These are phyloP conservation scores for Ceuthmochares aereus DNA, from an alignment of 2,113 vertebrate genomes.

Conservation along the genomic window DNA sequence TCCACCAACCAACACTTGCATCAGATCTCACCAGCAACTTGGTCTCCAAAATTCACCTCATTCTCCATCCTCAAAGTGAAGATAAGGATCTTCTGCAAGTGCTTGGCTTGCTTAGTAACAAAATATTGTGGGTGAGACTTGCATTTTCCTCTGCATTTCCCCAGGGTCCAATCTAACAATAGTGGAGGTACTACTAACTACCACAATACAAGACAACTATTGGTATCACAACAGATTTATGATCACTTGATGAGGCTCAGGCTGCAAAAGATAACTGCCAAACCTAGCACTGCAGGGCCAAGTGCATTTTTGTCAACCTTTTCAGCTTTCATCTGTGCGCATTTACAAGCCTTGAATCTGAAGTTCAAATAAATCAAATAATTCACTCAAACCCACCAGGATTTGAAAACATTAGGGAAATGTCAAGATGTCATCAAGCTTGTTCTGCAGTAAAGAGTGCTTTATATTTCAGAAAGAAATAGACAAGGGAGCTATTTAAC, in stretches of 20 bases:
- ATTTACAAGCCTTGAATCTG: conserved; percentile 51
- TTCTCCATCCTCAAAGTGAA: not conserved
- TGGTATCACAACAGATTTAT: conserved; percentile 24
- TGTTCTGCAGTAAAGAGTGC: conserved; percentile 47
- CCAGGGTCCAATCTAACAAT: conserved; percentile 22
- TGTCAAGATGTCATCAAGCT: conserved; percentile 65
- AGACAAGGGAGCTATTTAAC: conserved; percentile 69
- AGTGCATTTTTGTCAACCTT: conserved; percentile 34
- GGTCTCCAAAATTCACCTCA: not conserved
- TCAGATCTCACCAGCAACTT: not conserved
- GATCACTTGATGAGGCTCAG: not conserved
- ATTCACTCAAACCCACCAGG: conserved; percentile 57
- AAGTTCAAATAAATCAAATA: conserved; percentile 67
- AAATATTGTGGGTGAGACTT: not conserved
- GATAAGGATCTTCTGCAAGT: not conserved
- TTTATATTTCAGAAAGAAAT: conserved; percentile 56
- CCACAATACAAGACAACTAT: not conserved
- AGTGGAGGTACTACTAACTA: not conserved
- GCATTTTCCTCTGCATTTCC: not conserved
- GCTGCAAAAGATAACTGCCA: conserved; percentile 29
- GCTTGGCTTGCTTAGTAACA: not conserved
- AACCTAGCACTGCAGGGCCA: not conserved
- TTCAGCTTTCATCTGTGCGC: conserved; percentile 46
- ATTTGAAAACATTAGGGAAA: conserved; percentile 60
- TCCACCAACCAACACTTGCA: not conserved